Percentiles rank a stretch among this genome's conserved stretches.
Evolutionary conservation across 2,888 invertebrate genomes (phyloP).

Genomic region (Megastigmus dorsalis): DNA sequence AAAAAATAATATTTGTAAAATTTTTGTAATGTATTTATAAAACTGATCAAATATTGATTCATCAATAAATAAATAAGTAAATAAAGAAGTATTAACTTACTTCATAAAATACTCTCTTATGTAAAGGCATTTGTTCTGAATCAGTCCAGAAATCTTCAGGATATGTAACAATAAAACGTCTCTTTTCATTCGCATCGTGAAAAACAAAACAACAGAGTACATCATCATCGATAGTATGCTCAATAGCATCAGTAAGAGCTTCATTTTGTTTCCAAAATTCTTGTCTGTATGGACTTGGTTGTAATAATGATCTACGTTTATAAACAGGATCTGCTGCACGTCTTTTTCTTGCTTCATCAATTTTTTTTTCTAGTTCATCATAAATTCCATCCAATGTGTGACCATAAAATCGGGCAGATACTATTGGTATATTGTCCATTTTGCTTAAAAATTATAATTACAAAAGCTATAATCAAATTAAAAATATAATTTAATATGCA

Average conservation of each 20-base stretch:
- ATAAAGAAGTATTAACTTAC: slow-evolving; percentile 56
- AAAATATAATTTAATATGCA: neutral
- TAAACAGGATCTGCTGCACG: slow-evolving; percentile 16
- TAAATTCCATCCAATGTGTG: slow-evolving; percentile 34
- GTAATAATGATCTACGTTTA: slow-evolving; percentile 63
- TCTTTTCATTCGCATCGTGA: slow-evolving; percentile 68
- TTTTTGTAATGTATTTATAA: no score
- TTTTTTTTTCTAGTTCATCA: slow-evolving; percentile 42
- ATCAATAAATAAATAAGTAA: slow-evolving; percentile 4
- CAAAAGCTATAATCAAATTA: neutral
- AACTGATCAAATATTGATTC: slow-evolving; percentile 1
- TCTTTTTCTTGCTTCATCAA: slow-evolving; percentile 31
- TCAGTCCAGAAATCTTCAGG: slow-evolving; percentile 74
- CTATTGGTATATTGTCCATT: slow-evolving; percentile 24
- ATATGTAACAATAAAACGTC: slow-evolving; percentile 74
- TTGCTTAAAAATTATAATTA: neutral
- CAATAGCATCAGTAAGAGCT: slow-evolving; percentile 66
- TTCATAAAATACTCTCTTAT: slow-evolving; percentile 74
- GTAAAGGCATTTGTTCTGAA: slow-evolving; percentile 60
- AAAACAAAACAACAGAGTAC: slow-evolving; percentile 73
- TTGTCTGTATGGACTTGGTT: slow-evolving; percentile 70
- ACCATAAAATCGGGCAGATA: slow-evolving; percentile 49
- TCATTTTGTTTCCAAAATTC: slow-evolving; percentile 73
- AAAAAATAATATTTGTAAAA: neutral
- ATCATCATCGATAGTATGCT: slow-evolving; percentile 59